Conservation (phyloP, 2,797 vertebrate species). For the Eospalax fontanierii region DNA sequence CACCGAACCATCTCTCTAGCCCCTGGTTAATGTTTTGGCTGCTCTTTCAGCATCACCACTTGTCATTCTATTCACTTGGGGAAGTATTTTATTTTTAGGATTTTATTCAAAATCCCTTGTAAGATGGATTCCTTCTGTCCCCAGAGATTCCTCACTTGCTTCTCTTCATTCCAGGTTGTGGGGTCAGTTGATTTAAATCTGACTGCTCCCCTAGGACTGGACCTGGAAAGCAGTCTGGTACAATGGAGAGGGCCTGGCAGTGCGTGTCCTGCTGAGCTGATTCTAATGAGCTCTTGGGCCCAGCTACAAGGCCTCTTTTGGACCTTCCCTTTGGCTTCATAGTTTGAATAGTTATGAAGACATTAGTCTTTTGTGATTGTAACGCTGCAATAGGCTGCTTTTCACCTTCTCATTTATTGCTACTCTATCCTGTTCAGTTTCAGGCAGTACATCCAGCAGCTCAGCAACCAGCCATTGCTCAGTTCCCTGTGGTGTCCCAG, state of each 20-base stretch:
- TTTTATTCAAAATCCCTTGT: conserved; percentile 27
- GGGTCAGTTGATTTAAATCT: background rate
- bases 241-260: background rate
- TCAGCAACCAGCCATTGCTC: conserved; percentile 77
- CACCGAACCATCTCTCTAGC: too few species aligned
- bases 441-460: conserved; percentile 75
- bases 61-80: background rate
- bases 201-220: background rate
- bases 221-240: background rate
- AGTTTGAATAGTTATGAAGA: background rate
- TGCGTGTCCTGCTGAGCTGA: background rate
- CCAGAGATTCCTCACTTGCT: background rate
- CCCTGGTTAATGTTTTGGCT: conserved; percentile 36
- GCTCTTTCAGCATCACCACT: conserved; percentile 37
- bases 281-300: conserved; percentile 8
- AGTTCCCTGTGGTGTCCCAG: conserved; percentile 88
- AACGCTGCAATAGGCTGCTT: background rate
- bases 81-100: conserved; percentile 66
- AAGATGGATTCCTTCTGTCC: conserved; percentile 38
- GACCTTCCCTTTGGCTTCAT: background rate
- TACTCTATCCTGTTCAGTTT: conserved; percentile 73
- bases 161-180: background rate
- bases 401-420: conserved; percentile 69
- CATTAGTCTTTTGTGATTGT: background rate
- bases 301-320: background rate